These are phyloP conservation scores for Drosophila bocqueti DNA, from an alignment of 1,140 invertebrate genomes.

Conservation along the genomic window DNA sequence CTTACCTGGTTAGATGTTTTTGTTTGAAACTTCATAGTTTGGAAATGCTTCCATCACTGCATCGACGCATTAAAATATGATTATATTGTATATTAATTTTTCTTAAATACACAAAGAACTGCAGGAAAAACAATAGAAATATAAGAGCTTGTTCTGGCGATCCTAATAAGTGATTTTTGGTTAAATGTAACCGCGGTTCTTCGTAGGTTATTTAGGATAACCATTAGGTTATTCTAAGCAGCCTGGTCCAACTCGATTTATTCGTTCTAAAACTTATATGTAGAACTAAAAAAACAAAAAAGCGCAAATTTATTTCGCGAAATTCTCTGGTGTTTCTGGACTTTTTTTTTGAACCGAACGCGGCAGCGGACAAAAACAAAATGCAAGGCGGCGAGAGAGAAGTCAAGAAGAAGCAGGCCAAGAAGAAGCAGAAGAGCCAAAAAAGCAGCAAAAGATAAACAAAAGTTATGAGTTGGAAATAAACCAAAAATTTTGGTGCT, in stretches of 20 bases:
- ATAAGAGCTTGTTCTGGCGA: no score
- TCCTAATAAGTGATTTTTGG: no score
- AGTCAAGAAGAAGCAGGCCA: constrained; percentile 10
- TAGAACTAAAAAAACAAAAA: neutral
- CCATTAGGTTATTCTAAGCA: neutral
- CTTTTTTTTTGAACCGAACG: constrained; percentile 37
- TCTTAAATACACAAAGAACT: no score
- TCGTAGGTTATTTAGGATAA: neutral
- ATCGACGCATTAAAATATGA: no score
- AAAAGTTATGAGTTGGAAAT: constrained; percentile 81
- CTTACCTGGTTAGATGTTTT: neutral
- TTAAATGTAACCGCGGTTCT: neutral
- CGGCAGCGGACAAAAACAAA: constrained; percentile 49
- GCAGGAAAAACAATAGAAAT: no score
- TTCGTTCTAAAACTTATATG: neutral
- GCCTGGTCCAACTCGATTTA: neutral
- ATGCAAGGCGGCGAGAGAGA: constrained; percentile 29
- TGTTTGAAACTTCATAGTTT: neutral
- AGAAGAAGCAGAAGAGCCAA: constrained; percentile 13
- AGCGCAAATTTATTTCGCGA: constrained; percentile 3
- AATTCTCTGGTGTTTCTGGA: constrained; percentile 6
- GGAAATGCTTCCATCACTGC: neutral
- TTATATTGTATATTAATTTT: no score
- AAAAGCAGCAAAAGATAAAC: constrained; percentile 67
- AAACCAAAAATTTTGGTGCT: constrained; percentile 75